phyloP scores from a whole-genome alignment of 2,797 vertebrate genomes.

The Chiropotes sagulatus region DNA sequence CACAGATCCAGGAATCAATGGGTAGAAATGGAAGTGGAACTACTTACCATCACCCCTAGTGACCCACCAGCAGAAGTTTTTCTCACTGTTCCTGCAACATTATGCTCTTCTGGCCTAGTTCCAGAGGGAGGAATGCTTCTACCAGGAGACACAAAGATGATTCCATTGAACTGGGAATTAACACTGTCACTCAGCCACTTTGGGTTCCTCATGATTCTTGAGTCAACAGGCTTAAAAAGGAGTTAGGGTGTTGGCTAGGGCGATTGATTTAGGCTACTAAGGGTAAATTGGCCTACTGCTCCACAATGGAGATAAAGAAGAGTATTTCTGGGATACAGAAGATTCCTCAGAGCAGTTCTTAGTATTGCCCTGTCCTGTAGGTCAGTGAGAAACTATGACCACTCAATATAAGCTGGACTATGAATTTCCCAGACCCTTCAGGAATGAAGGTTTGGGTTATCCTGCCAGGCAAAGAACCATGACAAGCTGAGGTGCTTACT shows the following conservation, averaged over 20 bases:
- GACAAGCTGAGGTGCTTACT: neutral
- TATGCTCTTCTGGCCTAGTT: neutral
- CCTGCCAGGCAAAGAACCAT: neutral
- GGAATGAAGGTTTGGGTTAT: neutral
- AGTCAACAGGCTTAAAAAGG: neutral
- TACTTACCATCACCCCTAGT: neutral
- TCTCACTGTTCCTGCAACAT: neutral
- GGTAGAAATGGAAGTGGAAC: neutral
- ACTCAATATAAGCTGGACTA: neutral
- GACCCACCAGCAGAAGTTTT: neutral
- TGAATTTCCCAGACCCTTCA: neutral
- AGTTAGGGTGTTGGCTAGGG: neutral
- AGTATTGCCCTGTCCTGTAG: neutral
- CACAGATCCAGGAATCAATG: neutral
- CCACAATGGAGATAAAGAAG: neutral
- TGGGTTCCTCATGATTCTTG: neutral
- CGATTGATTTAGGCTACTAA: neutral
- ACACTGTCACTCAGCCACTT: neutral
- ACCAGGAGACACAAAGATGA: neutral
- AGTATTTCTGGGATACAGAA: neutral
- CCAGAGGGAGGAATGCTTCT: neutral
- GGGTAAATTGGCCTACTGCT: neutral
- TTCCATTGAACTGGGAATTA: neutral
- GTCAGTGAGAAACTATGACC: neutral
- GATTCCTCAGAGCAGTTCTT: neutral